phyloP scores from a whole-genome alignment of 2,797 vertebrate species.

The Cuculus canorus region DNA sequence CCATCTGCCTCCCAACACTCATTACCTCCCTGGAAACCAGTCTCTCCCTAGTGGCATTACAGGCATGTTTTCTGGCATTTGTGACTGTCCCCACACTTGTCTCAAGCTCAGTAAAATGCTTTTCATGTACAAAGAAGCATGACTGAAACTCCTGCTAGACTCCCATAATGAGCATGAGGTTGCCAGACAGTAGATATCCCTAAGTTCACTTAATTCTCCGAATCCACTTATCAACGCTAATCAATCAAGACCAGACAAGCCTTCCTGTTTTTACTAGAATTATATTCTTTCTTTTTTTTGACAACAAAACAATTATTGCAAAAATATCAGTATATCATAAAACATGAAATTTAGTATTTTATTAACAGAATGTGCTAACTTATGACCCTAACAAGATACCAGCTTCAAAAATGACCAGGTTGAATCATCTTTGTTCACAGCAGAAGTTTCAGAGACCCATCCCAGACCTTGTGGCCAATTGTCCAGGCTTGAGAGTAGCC shows the following conservation, averaged over 20 bases:
- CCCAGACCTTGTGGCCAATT: not conserved
- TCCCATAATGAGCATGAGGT: conserved; percentile 3
- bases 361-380: not conserved
- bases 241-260: not conserved
- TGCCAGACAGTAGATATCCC: conserved; percentile 14
- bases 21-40: not conserved
- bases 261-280: not conserved
- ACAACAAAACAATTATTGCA: not conserved
- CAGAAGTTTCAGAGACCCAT: not conserved
- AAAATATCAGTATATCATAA: not conserved
- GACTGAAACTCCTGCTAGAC: conserved; percentile 5
- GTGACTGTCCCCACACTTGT: not conserved
- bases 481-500: not conserved
- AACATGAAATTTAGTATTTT: not conserved
- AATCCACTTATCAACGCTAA: not conserved
- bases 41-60: not conserved
- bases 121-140: conserved; percentile 25
- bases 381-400: not conserved
- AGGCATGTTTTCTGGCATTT: not conserved
- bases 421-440: not conserved
- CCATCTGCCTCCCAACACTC: not conserved
- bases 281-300: not conserved
- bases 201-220: not conserved
- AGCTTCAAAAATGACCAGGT: not conserved
- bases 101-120: not conserved